Conservation (phyloP, 2,113 vertebrate genomes). For the Ranitomeya variabilis region DNA sequence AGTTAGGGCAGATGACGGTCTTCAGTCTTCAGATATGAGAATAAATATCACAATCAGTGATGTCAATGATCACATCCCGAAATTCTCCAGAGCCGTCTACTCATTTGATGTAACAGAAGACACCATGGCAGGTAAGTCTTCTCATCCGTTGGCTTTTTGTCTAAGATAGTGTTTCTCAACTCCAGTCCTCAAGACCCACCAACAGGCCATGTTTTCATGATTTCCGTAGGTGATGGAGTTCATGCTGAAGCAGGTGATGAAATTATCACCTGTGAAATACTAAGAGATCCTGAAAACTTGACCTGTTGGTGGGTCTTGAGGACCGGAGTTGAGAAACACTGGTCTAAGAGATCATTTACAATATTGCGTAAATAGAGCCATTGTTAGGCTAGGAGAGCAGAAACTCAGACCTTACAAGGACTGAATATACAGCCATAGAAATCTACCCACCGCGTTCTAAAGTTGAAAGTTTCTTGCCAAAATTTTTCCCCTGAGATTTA, state of each 20-base stretch:
- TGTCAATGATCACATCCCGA: slow-evolving; percentile 92
- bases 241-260: too few relatives aligned
- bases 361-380: neutral
- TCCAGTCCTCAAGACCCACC: too few relatives aligned
- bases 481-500: too few relatives aligned
- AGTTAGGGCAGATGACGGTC: slow-evolving; percentile 91
- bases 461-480: too few relatives aligned
- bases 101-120: slow-evolving; percentile 94
- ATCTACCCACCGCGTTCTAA: neutral
- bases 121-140: slow-evolving; percentile 79
- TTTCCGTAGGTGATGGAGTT: too few relatives aligned
- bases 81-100: slow-evolving; percentile 87
- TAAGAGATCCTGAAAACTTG: too few relatives aligned
- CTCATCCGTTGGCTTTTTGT: neutral
- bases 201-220: too few relatives aligned
- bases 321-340: too few relatives aligned
- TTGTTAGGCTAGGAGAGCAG: neutral
- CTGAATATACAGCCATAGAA: neutral
- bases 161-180: too few relatives aligned
- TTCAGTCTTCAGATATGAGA: slow-evolving; percentile 91
- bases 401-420: neutral
- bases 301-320: too few relatives aligned
- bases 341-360: neutral
- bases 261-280: too few relatives aligned
- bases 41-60: slow-evolving; percentile 95